Conservation (phyloP, 2,797 vertebrate species). For the Echeneis naucrates region DNA sequence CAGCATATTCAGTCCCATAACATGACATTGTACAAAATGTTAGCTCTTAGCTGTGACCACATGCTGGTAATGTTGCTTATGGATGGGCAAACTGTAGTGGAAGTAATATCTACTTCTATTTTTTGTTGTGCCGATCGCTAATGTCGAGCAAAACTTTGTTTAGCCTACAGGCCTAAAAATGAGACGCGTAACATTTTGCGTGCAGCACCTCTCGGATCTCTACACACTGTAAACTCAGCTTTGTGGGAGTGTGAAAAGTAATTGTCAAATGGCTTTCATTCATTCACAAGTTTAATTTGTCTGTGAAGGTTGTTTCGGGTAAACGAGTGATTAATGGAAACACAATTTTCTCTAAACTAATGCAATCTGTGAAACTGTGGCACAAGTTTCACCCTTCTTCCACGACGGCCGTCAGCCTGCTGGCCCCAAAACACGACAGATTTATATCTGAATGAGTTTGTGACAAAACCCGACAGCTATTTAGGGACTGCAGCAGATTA, state of each 20-base stretch:
- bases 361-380: background rate
- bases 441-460: background rate
- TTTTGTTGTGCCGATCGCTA: background rate
- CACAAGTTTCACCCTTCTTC: background rate
- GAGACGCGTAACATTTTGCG: background rate
- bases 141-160: no score
- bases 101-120: no score
- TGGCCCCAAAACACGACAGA: conserved; percentile 4
- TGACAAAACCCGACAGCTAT: background rate
- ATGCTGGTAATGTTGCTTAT: background rate
- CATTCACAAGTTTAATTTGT: conserved; percentile 30
- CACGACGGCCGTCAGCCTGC: background rate
- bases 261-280: conserved; percentile 12
- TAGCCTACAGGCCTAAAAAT: background rate
- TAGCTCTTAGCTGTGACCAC: background rate
- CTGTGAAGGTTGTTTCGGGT: background rate
- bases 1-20: background rate
- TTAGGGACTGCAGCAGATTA: conserved; percentile 5
- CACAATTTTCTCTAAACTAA: background rate
- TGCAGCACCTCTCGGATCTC: background rate
- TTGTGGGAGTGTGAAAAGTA: background rate
- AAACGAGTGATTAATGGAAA: conserved; percentile 1
- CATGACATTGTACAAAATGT: background rate
- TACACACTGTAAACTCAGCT: background rate
- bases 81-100: background rate